Evolutionary conservation across 2,797 vertebrate genomes (phyloP), one percentile per base, ranked within the genome.

Genomic region (Glossophaga mutica): DNA sequence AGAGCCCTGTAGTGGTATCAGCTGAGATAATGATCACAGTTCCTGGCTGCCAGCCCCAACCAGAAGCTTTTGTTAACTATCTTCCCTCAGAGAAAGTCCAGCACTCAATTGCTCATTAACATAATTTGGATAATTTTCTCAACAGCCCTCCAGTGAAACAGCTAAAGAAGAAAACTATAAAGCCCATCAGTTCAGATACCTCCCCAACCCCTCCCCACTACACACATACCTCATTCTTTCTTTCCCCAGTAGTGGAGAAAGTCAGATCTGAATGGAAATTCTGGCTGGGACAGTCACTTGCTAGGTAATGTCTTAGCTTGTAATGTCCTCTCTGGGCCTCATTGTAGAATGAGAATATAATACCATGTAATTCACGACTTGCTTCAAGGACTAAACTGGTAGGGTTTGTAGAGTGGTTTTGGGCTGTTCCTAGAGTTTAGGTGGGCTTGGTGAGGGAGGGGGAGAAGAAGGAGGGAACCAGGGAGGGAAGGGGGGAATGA

Each of bases 41-140:
- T 76, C n/a, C 34, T 34, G 74, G 82, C 88, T 94, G 65, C 85
- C 50, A 34, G 92, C 65, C 70, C 74, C 78, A 68, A 32, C 42
- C 77, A 39, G 74, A 93, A 90, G 91, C 86, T 95, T 91, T 94
- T 87, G 79, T 96, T 93, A 90, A 37, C 79, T 73, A 46, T 74
- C 87, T 90, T 93, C 70, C 73, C 93, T 93, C 62, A 21, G 83
- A 96, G 95, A 92, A 94, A 84, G 62, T 74, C 44, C 65, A 37
- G 87, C 29, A 68, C 65, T 89, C 92, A 91, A 68, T 87, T 94
- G 89, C 93, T 95, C 93, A 96, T 94, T 96, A 96, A 77, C 92
- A 89, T 93, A 59, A 95, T 93, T 94, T 87, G 91, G 82, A 76
- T 94, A 94, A 96, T 95, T 94, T 94, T 92, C 96, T 96, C 92